Percentiles rank a stretch among this genome's conserved stretches.
Conservation (phyloP, 2,113 vertebrate genomes). For the Thomomys bottae region DNA sequence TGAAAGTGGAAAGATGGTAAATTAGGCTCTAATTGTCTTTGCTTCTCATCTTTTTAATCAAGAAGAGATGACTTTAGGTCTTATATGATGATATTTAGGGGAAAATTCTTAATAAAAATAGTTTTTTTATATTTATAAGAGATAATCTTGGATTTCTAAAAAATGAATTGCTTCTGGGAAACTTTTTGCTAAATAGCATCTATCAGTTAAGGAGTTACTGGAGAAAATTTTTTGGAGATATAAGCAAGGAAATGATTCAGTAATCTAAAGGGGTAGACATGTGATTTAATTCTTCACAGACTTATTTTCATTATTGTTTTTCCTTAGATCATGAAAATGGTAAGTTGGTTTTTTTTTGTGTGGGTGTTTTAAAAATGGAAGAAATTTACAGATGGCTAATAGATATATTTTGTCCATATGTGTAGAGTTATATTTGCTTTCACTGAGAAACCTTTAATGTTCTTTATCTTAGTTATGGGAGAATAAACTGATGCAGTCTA, state of each 20-base stretch:
- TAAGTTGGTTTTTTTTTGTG: slow-evolving; percentile 12
- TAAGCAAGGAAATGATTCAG: background rate
- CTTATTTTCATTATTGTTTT: slow-evolving; percentile 46
- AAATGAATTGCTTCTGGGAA: background rate
- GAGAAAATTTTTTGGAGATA: slow-evolving; percentile 43
- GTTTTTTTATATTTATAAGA: slow-evolving; percentile 38
- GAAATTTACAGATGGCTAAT: slow-evolving; percentile 27
- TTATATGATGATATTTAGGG: background rate
- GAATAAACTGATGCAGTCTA: slow-evolving; percentile 98
- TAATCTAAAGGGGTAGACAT: slow-evolving; percentile 17
- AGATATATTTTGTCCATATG: background rate
- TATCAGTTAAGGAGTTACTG: background rate
- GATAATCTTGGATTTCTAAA: slow-evolving; percentile 28
- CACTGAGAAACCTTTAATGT: slow-evolving; percentile 47
- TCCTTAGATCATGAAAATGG: background rate
- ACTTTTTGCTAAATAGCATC: background rate
- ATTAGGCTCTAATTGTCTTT: background rate
- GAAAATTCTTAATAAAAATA: slow-evolving; percentile 34
- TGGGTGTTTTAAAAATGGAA: slow-evolving; percentile 47
- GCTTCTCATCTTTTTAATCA: slow-evolving; percentile 27
- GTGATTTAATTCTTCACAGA: background rate
- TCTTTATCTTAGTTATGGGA: slow-evolving; percentile 93
- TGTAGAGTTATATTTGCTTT: background rate
- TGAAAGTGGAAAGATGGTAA: background rate
- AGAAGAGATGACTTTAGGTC: slow-evolving; percentile 39